Conservation (phyloP, 2,113 vertebrate genomes). For the Zosterops hypoxanthus region DNA sequence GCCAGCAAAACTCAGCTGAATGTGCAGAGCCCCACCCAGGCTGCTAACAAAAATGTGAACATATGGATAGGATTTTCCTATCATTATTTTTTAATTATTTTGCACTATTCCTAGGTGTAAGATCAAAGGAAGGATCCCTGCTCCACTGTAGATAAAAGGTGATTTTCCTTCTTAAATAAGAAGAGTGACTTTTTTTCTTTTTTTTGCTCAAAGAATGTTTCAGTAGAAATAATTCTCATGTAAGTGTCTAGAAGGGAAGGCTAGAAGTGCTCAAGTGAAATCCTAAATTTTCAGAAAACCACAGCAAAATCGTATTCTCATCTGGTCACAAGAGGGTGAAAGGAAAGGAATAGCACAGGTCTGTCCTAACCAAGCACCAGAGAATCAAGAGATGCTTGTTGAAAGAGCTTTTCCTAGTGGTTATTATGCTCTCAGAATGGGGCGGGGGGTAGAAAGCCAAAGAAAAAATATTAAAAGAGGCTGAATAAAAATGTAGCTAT, state of each 20-base stretch:
- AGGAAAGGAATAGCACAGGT: neutral
- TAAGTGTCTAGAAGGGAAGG: neutral
- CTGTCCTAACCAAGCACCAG: neutral
- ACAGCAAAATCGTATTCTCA: neutral
- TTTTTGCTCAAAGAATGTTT: neutral
- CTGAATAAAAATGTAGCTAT: neutral
- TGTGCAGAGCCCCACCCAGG: neutral
- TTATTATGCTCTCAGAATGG: neutral
- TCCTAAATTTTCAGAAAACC: neutral
- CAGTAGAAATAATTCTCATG: neutral
- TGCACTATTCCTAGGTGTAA: neutral
- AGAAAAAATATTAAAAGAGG: conserved; percentile 12
- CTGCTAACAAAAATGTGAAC: neutral
- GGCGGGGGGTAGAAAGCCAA: rapidly evolving
- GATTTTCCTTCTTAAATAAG: neutral
- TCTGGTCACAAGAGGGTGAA: neutral
- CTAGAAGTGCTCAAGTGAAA: neutral
- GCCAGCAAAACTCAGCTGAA: neutral
- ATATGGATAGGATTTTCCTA: neutral
- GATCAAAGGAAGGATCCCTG: neutral
- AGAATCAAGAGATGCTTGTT: neutral
- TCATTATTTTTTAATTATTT: conserved; percentile 12
- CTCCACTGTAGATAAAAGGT: neutral
- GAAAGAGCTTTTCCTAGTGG: neutral
- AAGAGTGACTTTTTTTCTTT: neutral